Evolutionary conservation across 2,113 vertebrate genomes (phyloP), one percentile per base, ranked within the genome.

Genomic region (Ploceus nigricollis): DNA sequence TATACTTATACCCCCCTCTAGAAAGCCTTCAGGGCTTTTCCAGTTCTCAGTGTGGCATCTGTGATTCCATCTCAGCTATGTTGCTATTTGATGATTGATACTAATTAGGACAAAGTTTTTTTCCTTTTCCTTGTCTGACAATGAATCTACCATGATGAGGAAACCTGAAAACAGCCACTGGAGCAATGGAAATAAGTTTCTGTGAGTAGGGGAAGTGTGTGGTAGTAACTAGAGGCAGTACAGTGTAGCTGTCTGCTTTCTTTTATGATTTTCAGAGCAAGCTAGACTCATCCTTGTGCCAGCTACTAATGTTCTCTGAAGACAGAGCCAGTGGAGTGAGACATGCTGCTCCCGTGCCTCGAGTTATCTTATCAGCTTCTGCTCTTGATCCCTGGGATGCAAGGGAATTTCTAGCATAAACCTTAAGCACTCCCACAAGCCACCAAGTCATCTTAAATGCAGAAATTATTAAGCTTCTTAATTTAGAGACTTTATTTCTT

Each of bases 381-480:
- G 35, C 70, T 96, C 73, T 81, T 97, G 95, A 97, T 97, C 94
- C 94, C 91, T 88, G 42, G 96, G 91, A 97, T 97, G 95, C 75
- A 30, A 84, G 93, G 73, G 93, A 97, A 98, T 97, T 97, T 93
- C 95, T 87, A 96, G 94, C 66, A 93, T 96, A 98, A 98, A 97
- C 57, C 42, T 96, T 88, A 88, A 96, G 93, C 40, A 6, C 65
- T 97, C 93, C 91, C 72, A 75, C 84, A 96, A 98, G 97, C 78
- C 96, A 96, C 87, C n/a, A 28, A 97, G 94, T 97, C 92, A 95
- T 91, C 95, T 97, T 76, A 98, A 98, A 97, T 50, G 44, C 93
- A 93, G 95, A 96, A 98, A 97, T 95, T 92, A 98, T 96, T 98
- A 98, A 98, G 97, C 97, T 97, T 96, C 98, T 98, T 98, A 98